Evolutionary conservation across 2,888 invertebrate species (phyloP).

Genomic region (Omphaloscelis lunosa): DNA sequence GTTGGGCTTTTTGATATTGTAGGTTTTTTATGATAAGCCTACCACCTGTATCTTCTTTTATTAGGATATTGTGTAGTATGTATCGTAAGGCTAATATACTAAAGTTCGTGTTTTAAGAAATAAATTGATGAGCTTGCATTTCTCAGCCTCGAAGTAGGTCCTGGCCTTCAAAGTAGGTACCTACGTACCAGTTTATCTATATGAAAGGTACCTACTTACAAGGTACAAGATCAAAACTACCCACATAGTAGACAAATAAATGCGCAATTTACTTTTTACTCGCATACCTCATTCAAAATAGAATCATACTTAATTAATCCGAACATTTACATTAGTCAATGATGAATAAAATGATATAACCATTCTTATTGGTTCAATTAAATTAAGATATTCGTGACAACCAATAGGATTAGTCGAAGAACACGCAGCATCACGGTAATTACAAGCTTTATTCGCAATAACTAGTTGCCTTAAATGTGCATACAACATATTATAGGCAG

Average conservation of each 20-base stretch:
- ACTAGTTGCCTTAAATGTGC: constrained; percentile 68
- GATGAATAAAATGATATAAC: constrained; percentile 27
- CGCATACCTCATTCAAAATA: constrained; percentile 62
- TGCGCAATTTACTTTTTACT: constrained; percentile 62
- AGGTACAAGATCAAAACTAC: constrained; percentile 49
- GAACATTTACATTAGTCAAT: constrained; percentile 49
- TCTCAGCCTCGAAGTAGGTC: background rate
- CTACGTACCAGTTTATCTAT: background rate
- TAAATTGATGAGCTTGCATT: background rate
- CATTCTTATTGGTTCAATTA: constrained; percentile 53
- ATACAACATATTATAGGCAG: constrained; percentile 57
- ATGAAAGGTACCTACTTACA: constrained; percentile 5
- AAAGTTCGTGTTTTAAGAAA: background rate
- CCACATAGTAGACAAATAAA: constrained; percentile 46
- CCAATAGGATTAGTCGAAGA: constrained; percentile 53
- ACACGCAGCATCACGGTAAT: constrained; percentile 38
- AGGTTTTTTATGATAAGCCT: background rate
- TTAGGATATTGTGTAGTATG: too few relatives aligned
- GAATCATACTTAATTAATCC: constrained; percentile 56
- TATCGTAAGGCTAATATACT: background rate
- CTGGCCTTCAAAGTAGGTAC: constrained; percentile 5
- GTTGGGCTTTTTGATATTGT: constrained; percentile 12
- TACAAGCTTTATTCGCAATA: constrained; percentile 55
- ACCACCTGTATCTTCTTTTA: background rate
- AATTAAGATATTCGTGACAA: constrained; percentile 11